Percentiles rank a stretch among this genome's conserved stretches.
Conservation (phyloP, 2,113 vertebrate genomes). For the Opisthocomus hoazin region DNA sequence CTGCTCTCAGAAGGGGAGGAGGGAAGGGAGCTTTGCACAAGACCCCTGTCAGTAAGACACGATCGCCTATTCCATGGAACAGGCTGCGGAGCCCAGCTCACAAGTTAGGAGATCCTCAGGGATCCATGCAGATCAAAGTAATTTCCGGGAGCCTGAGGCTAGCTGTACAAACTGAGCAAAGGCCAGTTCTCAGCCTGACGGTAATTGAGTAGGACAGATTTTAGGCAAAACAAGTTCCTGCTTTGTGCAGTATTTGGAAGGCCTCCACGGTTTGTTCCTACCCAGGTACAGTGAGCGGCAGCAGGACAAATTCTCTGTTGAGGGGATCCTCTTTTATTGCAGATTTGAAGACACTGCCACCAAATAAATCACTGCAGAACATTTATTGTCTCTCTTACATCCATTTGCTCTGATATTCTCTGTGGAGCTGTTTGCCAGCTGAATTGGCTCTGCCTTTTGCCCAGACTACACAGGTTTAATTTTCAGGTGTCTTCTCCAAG, state of each 20-base stretch:
- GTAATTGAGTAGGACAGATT: constrained; percentile 29
- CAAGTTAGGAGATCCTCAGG: not conserved
- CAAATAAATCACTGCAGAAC: not conserved
- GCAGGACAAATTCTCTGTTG: not conserved
- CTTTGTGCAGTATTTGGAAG: not conserved
- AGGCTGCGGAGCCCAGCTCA: not conserved
- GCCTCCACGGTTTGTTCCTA: not conserved
- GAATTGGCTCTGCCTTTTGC: constrained; percentile 1
- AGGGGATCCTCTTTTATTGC: not conserved
- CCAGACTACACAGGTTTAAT: not conserved
- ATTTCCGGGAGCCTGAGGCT: constrained; percentile 13
- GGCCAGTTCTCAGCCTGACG: not conserved
- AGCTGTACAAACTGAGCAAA: constrained; percentile 27
- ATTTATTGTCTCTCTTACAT: not conserved
- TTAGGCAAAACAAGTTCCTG: constrained; percentile 8
- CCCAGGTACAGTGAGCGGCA: not conserved
- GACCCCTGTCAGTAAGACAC: not conserved
- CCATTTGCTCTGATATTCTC: not conserved
- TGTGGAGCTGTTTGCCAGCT: not conserved
- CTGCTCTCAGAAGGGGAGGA: not conserved
- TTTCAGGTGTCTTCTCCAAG: constrained; percentile 5
- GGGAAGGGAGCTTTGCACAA: not conserved
- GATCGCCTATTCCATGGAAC: not conserved
- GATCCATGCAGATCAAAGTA: not conserved
- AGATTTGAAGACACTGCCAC: not conserved